Evolutionary conservation across 2,113 vertebrate genomes (phyloP), one percentile per base, ranked within the genome.

Genomic region (Notiomystis cincta): DNA sequence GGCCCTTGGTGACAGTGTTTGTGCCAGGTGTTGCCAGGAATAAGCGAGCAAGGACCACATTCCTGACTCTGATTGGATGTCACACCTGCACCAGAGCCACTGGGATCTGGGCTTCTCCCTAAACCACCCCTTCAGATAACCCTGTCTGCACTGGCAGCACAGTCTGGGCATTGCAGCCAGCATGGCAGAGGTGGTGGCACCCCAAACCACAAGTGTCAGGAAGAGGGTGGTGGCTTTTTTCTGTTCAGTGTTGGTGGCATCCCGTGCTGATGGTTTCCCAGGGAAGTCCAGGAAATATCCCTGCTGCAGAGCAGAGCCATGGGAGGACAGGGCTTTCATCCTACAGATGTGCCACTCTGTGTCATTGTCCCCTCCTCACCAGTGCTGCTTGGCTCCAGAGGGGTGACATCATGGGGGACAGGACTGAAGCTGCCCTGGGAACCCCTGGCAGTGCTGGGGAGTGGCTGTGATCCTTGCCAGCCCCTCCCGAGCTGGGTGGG

Each of bases 261-360:
- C 62, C 20, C 2, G 2, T 77, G 54, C 33, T 79, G 40, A 56
- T 1, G 1, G 51, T 27, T 15, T 35, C 23, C 19, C 42, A 3
- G 35, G 22, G 48, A 40, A 54, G 24, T 21, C 16, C 51, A 1
- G 19, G 42, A 37, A 72, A 69, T 37, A 62, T 6, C 31, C 17
- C 44, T 23, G 35, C 48, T 0, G 0, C 4, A 6, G 15, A 42
- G 40, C 2, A 1, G 57, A 72, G 73, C 35, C 18, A 25, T 0
- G 7, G 40, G 62, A 67, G 6, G 0, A 0, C 54, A 51, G 54
- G 15, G 24, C 56, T 82, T 70, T 51, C 37, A 71, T 7, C 66
- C 37, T 21, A 44, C 31, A 16, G 45, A 42, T 25, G 13, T 38
- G 65, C 61, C 51, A 65, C 45, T 16, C 30, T 0, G 1, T 44